Percentiles rank a stretch among this genome's conserved stretches.
Conservation (phyloP, 2,113 vertebrate genomes). For the Poecilia latipinna region DNA sequence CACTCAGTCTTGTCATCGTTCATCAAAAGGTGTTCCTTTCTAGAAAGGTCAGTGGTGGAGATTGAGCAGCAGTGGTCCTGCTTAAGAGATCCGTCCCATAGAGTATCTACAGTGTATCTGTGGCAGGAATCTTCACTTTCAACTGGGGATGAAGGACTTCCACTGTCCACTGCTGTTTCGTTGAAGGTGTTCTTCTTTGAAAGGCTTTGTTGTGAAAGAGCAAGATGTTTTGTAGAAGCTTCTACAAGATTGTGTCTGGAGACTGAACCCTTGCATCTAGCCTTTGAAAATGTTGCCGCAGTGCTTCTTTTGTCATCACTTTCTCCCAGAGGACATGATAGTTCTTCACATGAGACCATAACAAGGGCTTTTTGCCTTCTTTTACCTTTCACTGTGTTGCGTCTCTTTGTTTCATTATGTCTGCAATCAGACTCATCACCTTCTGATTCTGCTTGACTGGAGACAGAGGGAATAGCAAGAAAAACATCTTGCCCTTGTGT, state of each 20-base stretch:
- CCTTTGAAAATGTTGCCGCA: slow-evolving; percentile 26
- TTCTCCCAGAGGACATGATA: slow-evolving; percentile 66
- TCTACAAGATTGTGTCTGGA: slow-evolving; percentile 56
- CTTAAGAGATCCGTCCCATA: slow-evolving; percentile 55
- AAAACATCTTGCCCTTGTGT: slow-evolving; percentile 70
- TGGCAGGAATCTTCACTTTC: slow-evolving; percentile 80
- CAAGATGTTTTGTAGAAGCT: slow-evolving; percentile 42
- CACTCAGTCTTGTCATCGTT: slow-evolving; percentile 36
- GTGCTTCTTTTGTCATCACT: slow-evolving; percentile 28
- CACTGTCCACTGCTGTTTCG: slow-evolving; percentile 49
- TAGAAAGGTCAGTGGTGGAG: slow-evolving; percentile 73
- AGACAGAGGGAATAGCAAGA: slow-evolving; percentile 63
- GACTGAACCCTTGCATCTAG: slow-evolving; percentile 36
- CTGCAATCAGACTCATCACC: slow-evolving; percentile 60
- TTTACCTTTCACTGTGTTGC: slow-evolving; percentile 45
- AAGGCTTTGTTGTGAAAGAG: slow-evolving; percentile 38
- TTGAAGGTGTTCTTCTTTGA: slow-evolving; percentile 59
- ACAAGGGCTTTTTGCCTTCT: slow-evolving; percentile 63
- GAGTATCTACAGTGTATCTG: slow-evolving; percentile 69
- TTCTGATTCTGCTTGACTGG: slow-evolving; percentile 76
- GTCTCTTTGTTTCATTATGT: slow-evolving; percentile 40
- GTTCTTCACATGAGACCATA: slow-evolving; percentile 65
- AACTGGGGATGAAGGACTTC: slow-evolving; percentile 69
- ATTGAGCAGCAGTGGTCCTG: slow-evolving; percentile 55
- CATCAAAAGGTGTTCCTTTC: slow-evolving; percentile 48